phyloP scores from a whole-genome alignment of 37 sponge, comb jelly and placozoan species.

The Haliclona indistincta region DNA sequence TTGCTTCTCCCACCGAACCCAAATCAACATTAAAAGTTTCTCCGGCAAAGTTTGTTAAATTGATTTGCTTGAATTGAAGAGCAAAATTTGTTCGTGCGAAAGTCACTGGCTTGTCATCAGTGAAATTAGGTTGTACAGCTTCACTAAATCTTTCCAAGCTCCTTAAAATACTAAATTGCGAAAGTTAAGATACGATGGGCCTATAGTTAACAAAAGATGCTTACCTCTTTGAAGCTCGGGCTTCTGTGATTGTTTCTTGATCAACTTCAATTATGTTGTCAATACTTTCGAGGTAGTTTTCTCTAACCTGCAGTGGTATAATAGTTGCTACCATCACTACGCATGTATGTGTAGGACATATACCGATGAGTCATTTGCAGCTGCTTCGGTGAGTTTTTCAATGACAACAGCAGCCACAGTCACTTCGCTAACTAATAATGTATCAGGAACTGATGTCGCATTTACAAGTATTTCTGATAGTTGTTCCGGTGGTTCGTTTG shows the following conservation, averaged over 20 bases:
- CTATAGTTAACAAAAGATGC: neutral
- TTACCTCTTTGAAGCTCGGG: neutral
- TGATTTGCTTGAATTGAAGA: conserved; percentile 36
- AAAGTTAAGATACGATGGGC: neutral
- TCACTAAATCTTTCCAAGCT: conserved; percentile 7
- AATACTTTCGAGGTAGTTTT: neutral
- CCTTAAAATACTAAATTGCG: neutral
- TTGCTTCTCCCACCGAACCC: conserved; percentile 31
- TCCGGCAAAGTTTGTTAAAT: neutral
- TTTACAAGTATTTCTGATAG: too few relatives aligned
- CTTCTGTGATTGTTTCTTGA: neutral
- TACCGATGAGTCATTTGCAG: too few relatives aligned
- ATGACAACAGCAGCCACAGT: too few relatives aligned
- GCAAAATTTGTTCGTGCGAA: conserved; percentile 25
- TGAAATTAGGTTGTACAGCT: neutral
- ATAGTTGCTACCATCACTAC: too few relatives aligned
- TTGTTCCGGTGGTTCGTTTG: too few relatives aligned
- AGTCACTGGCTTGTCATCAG: neutral
- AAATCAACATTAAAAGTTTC: conserved; percentile 31
- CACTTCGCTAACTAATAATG: too few relatives aligned
- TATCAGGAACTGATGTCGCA: too few relatives aligned
- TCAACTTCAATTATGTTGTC: neutral
- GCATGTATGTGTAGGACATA: too few relatives aligned
- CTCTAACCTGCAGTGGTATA: neutral
- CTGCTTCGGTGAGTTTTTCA: too few relatives aligned